phyloP scores from a whole-genome alignment of 2,888 invertebrate species.

The Loripinus fragilis region DNA sequence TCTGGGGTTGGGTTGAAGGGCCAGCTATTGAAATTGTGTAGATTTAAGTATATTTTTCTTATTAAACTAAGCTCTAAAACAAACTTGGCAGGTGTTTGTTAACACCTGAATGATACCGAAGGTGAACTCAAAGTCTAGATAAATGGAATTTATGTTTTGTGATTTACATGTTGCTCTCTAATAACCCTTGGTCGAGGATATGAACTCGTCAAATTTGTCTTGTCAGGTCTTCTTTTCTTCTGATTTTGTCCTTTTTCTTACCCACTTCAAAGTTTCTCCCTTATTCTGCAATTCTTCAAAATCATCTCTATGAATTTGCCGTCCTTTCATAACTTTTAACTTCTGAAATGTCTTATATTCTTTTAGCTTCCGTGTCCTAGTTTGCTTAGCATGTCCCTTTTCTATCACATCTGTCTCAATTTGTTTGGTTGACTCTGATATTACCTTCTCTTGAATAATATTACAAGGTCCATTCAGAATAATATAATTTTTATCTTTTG shows the following conservation, averaged over 20 bases:
- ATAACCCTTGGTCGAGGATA: no score
- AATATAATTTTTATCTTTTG: background rate
- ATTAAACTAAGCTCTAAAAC: no score
- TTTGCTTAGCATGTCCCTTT: background rate
- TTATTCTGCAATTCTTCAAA: background rate
- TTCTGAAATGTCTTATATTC: background rate
- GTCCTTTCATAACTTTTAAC: background rate
- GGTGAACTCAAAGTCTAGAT: no score
- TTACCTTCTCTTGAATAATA: background rate
- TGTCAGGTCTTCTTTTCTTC: background rate
- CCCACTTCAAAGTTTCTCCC: background rate
- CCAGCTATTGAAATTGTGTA: no score
- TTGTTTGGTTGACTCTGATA: background rate
- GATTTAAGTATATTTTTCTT: no score
- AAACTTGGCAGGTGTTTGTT: no score
- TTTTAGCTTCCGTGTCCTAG: background rate
- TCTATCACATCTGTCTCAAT: background rate
- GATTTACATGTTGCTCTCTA: no score
- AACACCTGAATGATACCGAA: no score
- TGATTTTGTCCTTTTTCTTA: background rate
- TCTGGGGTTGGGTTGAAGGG: no score
- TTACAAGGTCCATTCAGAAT: background rate
- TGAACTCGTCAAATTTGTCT: no score
- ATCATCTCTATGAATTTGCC: background rate
- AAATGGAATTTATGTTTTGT: no score